Percentiles rank a stretch among this genome's conserved stretches.
phyloP scores from a whole-genome alignment of 92 coral and sea anemone species.

The Micromussa lordhowensis region DNA sequence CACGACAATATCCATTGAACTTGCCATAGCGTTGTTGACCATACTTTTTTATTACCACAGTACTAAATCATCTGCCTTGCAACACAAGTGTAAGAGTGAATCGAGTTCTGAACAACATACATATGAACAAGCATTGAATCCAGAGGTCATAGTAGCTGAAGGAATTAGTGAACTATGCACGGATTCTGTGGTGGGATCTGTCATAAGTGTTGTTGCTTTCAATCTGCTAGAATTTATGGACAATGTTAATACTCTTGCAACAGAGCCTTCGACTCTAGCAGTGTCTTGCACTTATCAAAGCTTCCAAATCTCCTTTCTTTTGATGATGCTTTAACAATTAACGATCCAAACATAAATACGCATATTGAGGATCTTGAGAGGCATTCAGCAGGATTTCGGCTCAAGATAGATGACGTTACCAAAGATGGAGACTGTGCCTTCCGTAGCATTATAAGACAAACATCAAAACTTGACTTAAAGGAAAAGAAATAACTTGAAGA shows the following conservation, averaged over 20 bases:
- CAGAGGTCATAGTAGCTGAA: slow-evolving; percentile 36
- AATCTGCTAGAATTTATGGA: slow-evolving; percentile 35
- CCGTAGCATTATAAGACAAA: neutral
- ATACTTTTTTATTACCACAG: slow-evolving; percentile 12
- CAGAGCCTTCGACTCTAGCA: slow-evolving; percentile 50
- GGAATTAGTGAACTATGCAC: slow-evolving; percentile 52
- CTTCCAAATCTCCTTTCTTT: slow-evolving; percentile 26
- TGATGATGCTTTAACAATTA: neutral
- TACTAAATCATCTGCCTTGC: neutral
- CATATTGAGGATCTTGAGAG: slow-evolving; percentile 44
- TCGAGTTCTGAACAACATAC: no score
- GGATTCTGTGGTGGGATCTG: slow-evolving; percentile 41
- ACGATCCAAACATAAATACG: slow-evolving; percentile 34
- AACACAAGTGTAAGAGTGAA: slow-evolving; percentile 60
- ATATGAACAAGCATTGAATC: neutral
- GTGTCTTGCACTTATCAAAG: slow-evolving; percentile 31
- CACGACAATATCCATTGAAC: slow-evolving; percentile 14
- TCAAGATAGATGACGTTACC: slow-evolving; percentile 25
- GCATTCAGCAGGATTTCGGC: slow-evolving; percentile 58
- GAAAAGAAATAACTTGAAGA: neutral
- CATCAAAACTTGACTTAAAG: neutral
- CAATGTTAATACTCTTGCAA: slow-evolving; percentile 39
- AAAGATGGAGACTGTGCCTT: slow-evolving; percentile 49
- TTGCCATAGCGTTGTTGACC: slow-evolving; percentile 34
- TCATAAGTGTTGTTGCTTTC: slow-evolving; percentile 41